Evolutionary conservation across 2,797 vertebrate species (phyloP), one percentile per base, ranked within the genome.

Genomic region (Jordanella pulchra): DNA sequence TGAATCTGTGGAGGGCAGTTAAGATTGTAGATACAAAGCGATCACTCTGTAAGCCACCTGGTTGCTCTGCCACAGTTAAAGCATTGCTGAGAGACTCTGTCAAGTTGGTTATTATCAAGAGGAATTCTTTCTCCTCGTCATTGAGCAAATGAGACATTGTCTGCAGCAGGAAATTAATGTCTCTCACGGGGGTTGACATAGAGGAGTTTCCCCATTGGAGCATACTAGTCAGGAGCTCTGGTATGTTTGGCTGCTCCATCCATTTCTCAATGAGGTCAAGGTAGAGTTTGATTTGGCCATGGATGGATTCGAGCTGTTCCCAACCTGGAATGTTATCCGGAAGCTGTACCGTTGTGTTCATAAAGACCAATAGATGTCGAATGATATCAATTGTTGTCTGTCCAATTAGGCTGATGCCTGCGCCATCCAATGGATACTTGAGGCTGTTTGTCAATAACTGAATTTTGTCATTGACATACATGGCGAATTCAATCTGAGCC

Each of bases 221-320:
- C 75, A 94, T 76, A 48, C 55, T 81, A 9, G 74, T 71, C 12
- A 95, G 50, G 58, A 85, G 47, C 15, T 25, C 28, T 0, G 70
- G 51, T 51, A 93, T 58, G 48, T 85, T 82, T 32, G 92, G 86
- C 65, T 93, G 85, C 50, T 80, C 83, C 76, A 94, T 82, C 94
- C 94, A 95, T 0, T 54, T 60, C 27, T 83, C 45, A 45, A 88
- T 85, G 25, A 89, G 1, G 28, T 84, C 47, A 0, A 93, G 66
- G 79, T 93, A 92, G 17, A 60, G 75, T 14, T 77, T 74, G n/a
- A 93, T 87, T 85, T 92, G 87, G 21, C 17, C 2, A 32, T 89
- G 80, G 25, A 77, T 25, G 1, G 47, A 63, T 48, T 83, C 10
- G 15, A 68, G 11, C 0, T 47, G 10, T 1, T 50, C 13, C 0